These are phyloP conservation scores for Drosophila pectinifera DNA, from an alignment of 1,140 invertebrate genomes.

Conservation along the genomic window DNA sequence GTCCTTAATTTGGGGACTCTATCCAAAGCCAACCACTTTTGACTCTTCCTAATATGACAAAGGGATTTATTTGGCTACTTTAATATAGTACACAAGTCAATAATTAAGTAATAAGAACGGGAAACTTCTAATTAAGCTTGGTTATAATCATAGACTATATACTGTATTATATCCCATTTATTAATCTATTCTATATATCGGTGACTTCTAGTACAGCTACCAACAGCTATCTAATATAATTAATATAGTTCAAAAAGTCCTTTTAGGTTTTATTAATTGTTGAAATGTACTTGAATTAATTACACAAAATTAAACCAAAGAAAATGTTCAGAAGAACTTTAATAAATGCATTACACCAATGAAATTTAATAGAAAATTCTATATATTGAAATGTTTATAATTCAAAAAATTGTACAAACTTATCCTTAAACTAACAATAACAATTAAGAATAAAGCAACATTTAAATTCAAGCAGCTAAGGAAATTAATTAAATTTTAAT, in stretches of 20 bases:
- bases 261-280: too few species aligned
- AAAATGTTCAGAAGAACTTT: too few species aligned
- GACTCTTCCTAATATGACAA: not conserved
- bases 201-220: too few species aligned
- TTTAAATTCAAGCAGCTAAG: not conserved
- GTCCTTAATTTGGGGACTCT: not conserved
- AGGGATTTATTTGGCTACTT: not conserved
- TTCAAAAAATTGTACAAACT: not conserved
- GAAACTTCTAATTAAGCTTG: not conserved
- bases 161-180: not conserved
- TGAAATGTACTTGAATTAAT: too few species aligned
- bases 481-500: not conserved
- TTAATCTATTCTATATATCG: too few species aligned
- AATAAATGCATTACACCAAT: too few species aligned
- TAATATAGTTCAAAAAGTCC: too few species aligned
- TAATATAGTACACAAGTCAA: too few species aligned
- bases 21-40: not conserved
- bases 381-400: not conserved
- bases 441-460: not conserved
- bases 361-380: too few species aligned
- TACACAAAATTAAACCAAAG: too few species aligned
- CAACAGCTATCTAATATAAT: too few species aligned
- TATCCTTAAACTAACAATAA: not conserved
- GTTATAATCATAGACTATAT: not conserved
- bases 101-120: not conserved